Evolutionary conservation across 1,140 invertebrate genomes (phyloP), one percentile per base, ranked within the genome.

Genomic region (Hypothenemus hampei): DNA sequence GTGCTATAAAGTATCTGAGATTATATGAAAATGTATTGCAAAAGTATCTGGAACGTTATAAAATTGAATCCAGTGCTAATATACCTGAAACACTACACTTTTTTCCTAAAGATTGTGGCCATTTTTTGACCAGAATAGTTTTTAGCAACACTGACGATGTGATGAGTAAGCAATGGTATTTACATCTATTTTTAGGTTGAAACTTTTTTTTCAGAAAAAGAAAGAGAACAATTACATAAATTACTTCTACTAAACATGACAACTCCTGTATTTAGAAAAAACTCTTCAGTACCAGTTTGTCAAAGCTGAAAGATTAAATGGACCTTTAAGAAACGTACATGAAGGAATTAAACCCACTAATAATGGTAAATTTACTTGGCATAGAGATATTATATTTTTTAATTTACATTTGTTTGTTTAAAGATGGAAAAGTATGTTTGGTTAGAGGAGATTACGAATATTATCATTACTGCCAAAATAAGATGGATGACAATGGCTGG

Each of bases 381-480:
- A 10, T n/a, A 18, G n/a, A 37, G 4, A 31, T 35, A 24, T 24
- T 6, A 3, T 5, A 43, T 43, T 4, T 43, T 43, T 33, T 2
- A 40, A 40, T 10, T 19, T 51, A 8, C 1, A 37, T 8, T 39
- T 35, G 21, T 24, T 50, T 54, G 33, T 35, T 58, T 59, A 45
- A 26, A 66, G 74, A 69, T 59, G 79, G 79, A 13, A 74, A 77
- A 59, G 61, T 80, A 15, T 77, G 78, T 48, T 50, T 89, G 21
- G 91, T 98, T 2, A 74, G 84, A 57, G 96, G 97, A 3, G 78
- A 81, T 46, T 99, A 98, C 72, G 77, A 81, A 1, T 99, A 99
- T 75, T 85, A 95, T 72, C 97, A 99, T 72, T 99, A 99, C 67
- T 89, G 93, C 83, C 96, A 98, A 76, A 86, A 98, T 68, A 78